Conservation (phyloP, 1,140 invertebrate species). For the Bombus vancouverensis region DNA sequence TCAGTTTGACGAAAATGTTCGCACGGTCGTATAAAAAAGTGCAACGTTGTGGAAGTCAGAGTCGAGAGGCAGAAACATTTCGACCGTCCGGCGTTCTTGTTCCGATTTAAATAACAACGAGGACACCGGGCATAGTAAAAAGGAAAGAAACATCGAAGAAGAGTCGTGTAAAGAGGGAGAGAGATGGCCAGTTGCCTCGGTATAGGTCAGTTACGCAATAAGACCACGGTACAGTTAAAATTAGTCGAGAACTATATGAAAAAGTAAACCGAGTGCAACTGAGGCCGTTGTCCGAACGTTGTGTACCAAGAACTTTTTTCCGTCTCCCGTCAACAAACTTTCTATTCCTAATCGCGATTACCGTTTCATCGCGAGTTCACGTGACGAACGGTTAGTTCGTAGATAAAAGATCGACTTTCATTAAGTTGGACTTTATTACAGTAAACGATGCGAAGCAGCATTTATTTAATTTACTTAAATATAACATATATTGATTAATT, state of each 20-base stretch:
- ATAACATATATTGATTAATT: too few species aligned
- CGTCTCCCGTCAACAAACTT: slow-evolving; percentile 2
- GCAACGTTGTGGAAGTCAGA: not conserved
- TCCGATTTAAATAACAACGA: slow-evolving; percentile 21
- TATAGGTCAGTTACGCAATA: slow-evolving; percentile 52
- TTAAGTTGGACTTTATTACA: slow-evolving; percentile 29
- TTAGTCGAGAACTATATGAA: slow-evolving; percentile 41
- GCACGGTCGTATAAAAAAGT: not conserved
- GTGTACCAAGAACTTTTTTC: slow-evolving; percentile 8
- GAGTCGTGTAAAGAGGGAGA: not conserved
- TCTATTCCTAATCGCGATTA: not conserved
- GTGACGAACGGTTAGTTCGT: not conserved
- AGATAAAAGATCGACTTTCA: slow-evolving; percentile 25
- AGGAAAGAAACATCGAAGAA: slow-evolving; percentile 17
- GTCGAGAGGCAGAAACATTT: not conserved
- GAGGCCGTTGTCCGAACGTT: slow-evolving; percentile 31
- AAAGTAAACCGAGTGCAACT: slow-evolving; percentile 6
- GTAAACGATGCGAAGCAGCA: too few species aligned
- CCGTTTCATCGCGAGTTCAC: not conserved
- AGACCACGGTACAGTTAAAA: slow-evolving; percentile 37
- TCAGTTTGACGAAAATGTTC: not conserved
- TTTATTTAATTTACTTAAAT: too few species aligned
- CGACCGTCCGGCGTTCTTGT: not conserved
- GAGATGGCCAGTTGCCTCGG: not conserved
- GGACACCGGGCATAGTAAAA: not conserved